Conservation (phyloP, 2,888 invertebrate genomes). For the Cantharis rufa region DNA sequence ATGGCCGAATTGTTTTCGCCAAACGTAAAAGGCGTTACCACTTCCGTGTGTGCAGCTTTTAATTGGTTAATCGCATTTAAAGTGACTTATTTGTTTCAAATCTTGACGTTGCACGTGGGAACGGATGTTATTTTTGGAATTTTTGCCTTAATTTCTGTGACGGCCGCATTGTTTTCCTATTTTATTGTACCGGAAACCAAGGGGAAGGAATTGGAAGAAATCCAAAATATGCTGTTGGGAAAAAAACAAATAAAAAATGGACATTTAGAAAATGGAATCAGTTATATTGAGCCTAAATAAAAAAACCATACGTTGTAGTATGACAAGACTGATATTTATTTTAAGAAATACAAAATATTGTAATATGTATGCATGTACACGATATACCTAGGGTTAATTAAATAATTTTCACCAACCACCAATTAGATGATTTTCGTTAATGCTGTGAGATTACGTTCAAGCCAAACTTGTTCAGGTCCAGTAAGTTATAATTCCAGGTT, state of each 20-base stretch:
- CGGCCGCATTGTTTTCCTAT: constrained; percentile 66
- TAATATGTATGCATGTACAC: not conserved
- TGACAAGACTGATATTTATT: constrained; percentile 21
- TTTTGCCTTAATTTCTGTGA: constrained; percentile 64
- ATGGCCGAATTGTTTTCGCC: constrained; percentile 69
- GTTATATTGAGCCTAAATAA: not conserved
- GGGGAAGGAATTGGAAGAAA: constrained; percentile 61
- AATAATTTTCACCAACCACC: not conserved
- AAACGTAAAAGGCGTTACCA: constrained; percentile 66
- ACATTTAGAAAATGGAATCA: not conserved
- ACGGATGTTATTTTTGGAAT: constrained; percentile 68
- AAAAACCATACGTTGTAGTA: constrained; percentile 31
- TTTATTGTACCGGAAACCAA: constrained; percentile 73
- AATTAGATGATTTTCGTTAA: constrained; percentile 1
- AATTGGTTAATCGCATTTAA: constrained; percentile 73
- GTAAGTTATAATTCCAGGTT: constrained; percentile 10
- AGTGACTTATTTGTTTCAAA: constrained; percentile 66
- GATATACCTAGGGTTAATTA: not conserved
- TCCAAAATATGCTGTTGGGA: constrained; percentile 58
- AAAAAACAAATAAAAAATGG: not conserved
- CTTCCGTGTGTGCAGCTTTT: constrained; percentile 68
- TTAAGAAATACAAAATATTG: not conserved
- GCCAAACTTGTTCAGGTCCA: constrained; percentile 8
- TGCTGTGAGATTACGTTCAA: not conserved
- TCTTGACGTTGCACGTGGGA: constrained; percentile 61